phyloP scores from a whole-genome alignment of 1,140 invertebrate genomes.

The Gonioctena quinquepunctata region DNA sequence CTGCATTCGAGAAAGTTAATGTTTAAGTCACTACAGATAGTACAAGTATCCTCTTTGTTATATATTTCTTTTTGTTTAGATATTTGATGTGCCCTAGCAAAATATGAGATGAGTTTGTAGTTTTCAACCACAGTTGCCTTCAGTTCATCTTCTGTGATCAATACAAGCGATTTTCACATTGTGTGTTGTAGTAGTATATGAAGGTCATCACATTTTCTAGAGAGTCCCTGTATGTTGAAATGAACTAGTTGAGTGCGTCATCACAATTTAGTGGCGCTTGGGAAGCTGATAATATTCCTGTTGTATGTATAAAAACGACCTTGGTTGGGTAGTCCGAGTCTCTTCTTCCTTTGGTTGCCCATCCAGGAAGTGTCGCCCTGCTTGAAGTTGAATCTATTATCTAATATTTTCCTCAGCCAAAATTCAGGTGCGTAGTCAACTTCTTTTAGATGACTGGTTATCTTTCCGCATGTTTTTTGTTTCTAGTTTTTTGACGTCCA shows the following conservation, averaged over 20 bases:
- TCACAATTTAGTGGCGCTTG: not conserved
- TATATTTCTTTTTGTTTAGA: not conserved
- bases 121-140: not conserved
- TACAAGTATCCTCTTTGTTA: not conserved
- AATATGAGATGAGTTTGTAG: not conserved
- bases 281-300: not conserved
- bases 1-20: not conserved
- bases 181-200: not conserved
- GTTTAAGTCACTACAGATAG: not conserved
- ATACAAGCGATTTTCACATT: not conserved
- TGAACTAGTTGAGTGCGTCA: not conserved
- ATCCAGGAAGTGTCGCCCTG: not conserved
- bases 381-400: not conserved
- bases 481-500: too few species aligned
- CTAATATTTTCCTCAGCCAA: not conserved
- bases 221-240: not conserved
- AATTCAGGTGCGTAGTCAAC: not conserved
- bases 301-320: not conserved
- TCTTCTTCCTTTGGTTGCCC: not conserved
- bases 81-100: not conserved
- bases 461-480: not conserved
- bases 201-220: constrained; percentile 1
- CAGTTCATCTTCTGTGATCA: not conserved
- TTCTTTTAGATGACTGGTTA: not conserved
- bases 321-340: not conserved